Evolutionary conservation across 1,140 invertebrate genomes (phyloP).

Genomic region (Samia ricini): DNA sequence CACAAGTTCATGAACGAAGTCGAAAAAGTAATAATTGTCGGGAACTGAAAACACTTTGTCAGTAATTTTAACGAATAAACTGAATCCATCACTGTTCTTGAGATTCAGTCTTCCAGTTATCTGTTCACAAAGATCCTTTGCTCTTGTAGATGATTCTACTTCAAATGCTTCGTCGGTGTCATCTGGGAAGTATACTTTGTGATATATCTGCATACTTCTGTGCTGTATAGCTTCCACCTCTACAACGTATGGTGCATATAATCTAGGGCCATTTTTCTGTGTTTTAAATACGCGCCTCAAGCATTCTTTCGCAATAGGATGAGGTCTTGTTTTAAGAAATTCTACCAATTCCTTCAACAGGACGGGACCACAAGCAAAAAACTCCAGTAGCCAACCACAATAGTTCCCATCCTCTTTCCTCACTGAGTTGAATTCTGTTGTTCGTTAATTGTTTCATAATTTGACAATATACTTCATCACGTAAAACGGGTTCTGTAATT

Average conservation of each 20-base stretch:
- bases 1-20: conserved; percentile 92
- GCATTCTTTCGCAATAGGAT: conserved; percentile 90
- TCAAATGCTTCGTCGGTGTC: conserved; percentile 91
- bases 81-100: conserved; percentile 91
- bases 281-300: conserved; percentile 89
- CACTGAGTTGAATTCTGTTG: conserved; percentile 89
- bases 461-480: conserved; percentile 96
- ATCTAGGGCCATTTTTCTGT: conserved; percentile 86
- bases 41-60: conserved; percentile 97
- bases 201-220: conserved; percentile 95
- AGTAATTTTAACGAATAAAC: conserved; percentile 94
- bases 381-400: conserved; percentile 94
- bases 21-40: conserved; percentile 95
- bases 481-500: conserved; percentile 86
- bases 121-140: conserved; percentile 90
- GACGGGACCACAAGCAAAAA: conserved; percentile 84
- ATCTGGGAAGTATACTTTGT: conserved; percentile 96
- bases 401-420: conserved; percentile 95
- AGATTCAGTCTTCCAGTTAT: conserved; percentile 87
- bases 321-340: conserved; percentile 88
- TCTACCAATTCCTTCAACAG: conserved; percentile 80
- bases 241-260: conserved; percentile 94
- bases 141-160: conserved; percentile 90
- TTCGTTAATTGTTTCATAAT: conserved; percentile 96
- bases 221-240: conserved; percentile 97